phyloP scores from a whole-genome alignment of 2,797 vertebrate species.

The Sebastes elongatus region DNA sequence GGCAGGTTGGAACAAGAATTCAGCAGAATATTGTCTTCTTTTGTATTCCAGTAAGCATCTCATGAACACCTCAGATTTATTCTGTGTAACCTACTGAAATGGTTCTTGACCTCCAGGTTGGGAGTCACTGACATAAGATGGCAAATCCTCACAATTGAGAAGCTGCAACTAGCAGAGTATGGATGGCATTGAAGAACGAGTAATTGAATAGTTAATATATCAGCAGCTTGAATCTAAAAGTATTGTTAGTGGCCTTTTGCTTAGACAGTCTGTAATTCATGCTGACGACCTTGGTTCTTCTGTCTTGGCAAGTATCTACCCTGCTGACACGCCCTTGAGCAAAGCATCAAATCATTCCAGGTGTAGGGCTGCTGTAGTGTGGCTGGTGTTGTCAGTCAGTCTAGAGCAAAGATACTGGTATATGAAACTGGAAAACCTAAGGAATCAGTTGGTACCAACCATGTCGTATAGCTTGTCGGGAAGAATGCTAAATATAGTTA shows the following conservation, averaged over 20 bases:
- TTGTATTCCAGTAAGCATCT: neutral
- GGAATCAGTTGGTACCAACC: too few relatives aligned
- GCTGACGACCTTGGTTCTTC: neutral
- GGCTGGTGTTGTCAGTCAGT: neutral
- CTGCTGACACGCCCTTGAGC: neutral
- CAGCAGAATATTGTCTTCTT: neutral
- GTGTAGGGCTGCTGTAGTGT: neutral
- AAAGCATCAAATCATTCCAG: neutral
- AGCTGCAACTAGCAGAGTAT: neutral
- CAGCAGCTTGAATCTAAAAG: neutral
- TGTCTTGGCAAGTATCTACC: neutral
- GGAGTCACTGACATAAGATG: neutral
- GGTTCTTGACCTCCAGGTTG: neutral
- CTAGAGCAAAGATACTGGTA: too few relatives aligned
- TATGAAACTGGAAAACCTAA: too few relatives aligned
- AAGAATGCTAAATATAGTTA: too few relatives aligned
- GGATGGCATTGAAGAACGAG: neutral
- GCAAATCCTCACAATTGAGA: neutral
- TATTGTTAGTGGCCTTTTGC: neutral
- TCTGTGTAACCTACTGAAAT: neutral
- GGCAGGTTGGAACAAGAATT: neutral
- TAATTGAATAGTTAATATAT: neutral
- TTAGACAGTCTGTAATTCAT: neutral
- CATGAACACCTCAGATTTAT: neutral
- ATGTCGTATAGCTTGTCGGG: too few relatives aligned